Evolutionary conservation across 2,888 invertebrate species (phyloP).

Genomic region (Tuta absoluta): DNA sequence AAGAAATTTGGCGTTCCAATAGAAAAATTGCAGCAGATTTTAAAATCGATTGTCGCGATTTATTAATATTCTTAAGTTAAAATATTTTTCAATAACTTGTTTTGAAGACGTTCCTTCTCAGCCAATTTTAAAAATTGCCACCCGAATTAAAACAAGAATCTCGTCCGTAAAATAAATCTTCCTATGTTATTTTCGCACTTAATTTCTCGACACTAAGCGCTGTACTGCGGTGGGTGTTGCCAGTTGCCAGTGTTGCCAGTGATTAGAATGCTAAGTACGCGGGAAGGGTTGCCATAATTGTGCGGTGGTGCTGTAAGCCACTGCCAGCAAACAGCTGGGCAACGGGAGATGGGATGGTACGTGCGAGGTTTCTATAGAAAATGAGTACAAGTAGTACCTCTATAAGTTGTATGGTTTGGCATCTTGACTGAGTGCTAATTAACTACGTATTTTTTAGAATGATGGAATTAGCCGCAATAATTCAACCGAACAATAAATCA

Average conservation of each 20-base stretch:
- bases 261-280: conserved; percentile 76
- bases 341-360: conserved; percentile 3
- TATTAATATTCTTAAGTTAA: background rate
- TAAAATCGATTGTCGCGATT: background rate
- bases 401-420: background rate
- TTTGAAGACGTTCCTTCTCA: background rate
- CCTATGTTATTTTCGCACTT: conserved; percentile 70
- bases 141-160: conserved; percentile 40
- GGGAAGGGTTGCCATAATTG: conserved; percentile 72
- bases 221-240: conserved; percentile 54
- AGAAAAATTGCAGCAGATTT: background rate
- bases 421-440: too few relatives aligned
- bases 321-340: conserved; percentile 47
- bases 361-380: conserved; percentile 11
- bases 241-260: conserved; percentile 59
- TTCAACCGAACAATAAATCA: too few relatives aligned
- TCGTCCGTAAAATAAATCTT: conserved; percentile 62
- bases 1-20: background rate
- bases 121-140: background rate
- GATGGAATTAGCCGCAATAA: too few relatives aligned
- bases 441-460: too few relatives aligned
- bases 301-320: conserved; percentile 49
- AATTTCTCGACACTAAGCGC: conserved; percentile 70
- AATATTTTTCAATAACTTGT: too few relatives aligned
- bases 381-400: background rate